A percentile compares a stretch with the other conserved stretches of the same genome.
Evolutionary conservation across 2,113 vertebrate species (phyloP).

Genomic region (Athene cunicularia): DNA sequence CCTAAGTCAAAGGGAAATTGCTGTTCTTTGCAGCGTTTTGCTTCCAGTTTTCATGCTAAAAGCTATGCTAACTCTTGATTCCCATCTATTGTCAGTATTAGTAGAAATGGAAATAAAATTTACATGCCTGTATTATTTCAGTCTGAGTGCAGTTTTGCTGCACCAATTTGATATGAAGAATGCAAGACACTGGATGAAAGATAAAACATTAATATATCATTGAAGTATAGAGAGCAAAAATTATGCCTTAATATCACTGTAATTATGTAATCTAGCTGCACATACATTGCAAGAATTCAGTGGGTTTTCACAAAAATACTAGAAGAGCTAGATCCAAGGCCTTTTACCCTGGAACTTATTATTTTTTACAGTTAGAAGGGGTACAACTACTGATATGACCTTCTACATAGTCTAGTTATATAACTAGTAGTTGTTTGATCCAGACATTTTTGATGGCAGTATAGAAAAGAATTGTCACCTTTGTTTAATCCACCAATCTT

Average conservation of each 20-base stretch:
- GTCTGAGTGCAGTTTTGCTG: neutral
- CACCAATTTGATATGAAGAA: neutral
- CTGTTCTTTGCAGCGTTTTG: neutral
- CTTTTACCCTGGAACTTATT: neutral
- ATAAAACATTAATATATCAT: neutral
- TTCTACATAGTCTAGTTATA: neutral
- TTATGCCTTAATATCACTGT: neutral
- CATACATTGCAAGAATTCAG: neutral
- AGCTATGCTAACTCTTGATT: neutral
- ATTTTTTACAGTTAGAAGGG: neutral
- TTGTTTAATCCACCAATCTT: neutral
- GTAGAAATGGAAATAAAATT: neutral
- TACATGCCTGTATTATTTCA: neutral
- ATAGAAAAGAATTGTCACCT: neutral
- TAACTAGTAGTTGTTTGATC: neutral
- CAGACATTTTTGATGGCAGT: neutral
- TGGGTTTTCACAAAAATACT: neutral
- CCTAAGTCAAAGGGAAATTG: neutral
- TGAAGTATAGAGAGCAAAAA: neutral
- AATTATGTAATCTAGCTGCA: neutral
- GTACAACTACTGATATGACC: neutral
- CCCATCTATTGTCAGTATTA: neutral
- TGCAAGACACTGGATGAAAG: neutral
- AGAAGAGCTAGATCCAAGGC: neutral
- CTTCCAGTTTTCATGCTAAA: neutral